A percentile compares a stretch with the other conserved stretches of the same genome.
These are phyloP conservation scores for Pogoniulus pusillus DNA, from an alignment of 2,797 vertebrate genomes.

Conservation along the genomic window DNA sequence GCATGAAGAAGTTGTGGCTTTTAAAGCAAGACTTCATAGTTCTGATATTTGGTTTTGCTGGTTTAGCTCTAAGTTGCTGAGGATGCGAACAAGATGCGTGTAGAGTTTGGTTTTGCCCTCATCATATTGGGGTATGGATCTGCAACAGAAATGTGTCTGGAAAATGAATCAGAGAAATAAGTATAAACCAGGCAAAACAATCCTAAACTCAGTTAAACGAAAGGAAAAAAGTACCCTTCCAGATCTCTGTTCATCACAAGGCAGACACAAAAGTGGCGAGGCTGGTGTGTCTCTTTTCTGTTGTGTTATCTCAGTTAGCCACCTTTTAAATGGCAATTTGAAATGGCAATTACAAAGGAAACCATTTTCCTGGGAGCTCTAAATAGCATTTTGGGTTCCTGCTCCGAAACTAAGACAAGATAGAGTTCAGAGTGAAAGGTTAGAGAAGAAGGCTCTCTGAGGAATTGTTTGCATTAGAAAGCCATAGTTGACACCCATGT, in stretches of 20 bases:
- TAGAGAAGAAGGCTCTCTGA: constrained; percentile 17
- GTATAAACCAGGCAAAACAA: background rate
- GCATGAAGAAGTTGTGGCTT: background rate
- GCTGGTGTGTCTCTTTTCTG: background rate
- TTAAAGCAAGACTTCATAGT: background rate
- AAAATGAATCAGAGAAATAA: background rate
- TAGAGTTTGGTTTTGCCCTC: background rate
- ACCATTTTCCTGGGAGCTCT: constrained; percentile 21
- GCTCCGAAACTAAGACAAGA: constrained; percentile 12
- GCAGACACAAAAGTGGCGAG: constrained; percentile 3
- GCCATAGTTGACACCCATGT: background rate
- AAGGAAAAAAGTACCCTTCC: background rate
- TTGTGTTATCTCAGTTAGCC: constrained; percentile 21
- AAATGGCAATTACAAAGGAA: constrained; percentile 26
- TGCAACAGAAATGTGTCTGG: background rate
- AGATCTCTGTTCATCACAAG: background rate
- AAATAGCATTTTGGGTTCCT: constrained; percentile 41
- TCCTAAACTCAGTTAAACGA: background rate
- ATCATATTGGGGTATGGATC: background rate
- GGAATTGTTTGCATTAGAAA: constrained; percentile 15
- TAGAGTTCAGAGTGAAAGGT: constrained; percentile 35
- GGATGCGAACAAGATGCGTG: background rate
- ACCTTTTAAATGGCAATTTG: constrained; percentile 39
- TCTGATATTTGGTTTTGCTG: background rate
- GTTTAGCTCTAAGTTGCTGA: background rate